Evolutionary conservation across 2,888 invertebrate species (phyloP), one percentile per base, ranked within the genome.

Genomic region (Oeneis ivallda): DNA sequence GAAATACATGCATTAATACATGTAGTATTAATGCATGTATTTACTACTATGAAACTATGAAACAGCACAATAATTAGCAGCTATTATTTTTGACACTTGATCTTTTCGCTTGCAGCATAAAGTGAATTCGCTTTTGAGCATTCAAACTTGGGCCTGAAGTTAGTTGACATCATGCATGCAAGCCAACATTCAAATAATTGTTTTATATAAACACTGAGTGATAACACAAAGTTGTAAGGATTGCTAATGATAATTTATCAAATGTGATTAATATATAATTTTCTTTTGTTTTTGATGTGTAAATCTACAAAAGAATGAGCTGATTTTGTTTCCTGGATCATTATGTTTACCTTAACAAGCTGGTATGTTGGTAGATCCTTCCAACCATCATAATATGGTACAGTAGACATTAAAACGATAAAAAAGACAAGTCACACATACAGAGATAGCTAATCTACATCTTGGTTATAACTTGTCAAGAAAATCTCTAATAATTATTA

Each of bases 331-430:
- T 79, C 26, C 75, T 83, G 84, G 84, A 87, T 84, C 84, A 71
- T 82, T 50, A 75, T 76, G 78, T 79, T 93, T 93, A 93, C 93
- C 93, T 93, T 93, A 89, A 93, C 90, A 91, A 93, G 93, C 92
- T 93, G 93, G 92, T 93, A 93, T 89, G 93, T 92, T 88, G 93
- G 93, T 92, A 93, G 93, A 89, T 93, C 93, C 93, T 93, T 93
- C 91, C 92, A 89, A 84, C 87, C 89, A 88, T 88, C 87, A 89
- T 86, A 82, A 84, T 84, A 89, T 81, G 89, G 88, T 87, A 87
- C 80, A 92, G 89, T 86, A 86, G 89, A 91, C 88, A 89, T 89
- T 90, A 89, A 90, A 82, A 87, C 81, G 84, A 87, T 83, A 89
- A 91, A 91, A 86, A 88, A 92, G 84, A 87, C 88, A 89, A 86